Percentiles rank a stretch among this genome's conserved stretches.
Conservation (phyloP, 2,888 invertebrate genomes). For the Autographa gamma region DNA sequence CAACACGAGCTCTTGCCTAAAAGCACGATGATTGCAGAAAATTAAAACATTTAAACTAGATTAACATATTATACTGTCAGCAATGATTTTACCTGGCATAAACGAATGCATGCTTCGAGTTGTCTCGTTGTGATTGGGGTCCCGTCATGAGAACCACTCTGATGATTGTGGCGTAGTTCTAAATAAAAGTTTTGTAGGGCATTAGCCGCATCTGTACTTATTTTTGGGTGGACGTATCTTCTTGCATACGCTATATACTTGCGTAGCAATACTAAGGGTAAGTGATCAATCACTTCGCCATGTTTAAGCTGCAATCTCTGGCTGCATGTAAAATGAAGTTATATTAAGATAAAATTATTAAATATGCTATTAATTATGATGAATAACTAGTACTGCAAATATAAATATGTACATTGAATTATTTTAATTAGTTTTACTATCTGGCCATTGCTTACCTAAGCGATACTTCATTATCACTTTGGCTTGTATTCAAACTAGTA, state of each 20-base stretch:
- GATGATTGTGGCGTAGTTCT: conserved; percentile 91
- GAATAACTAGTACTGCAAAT: no score
- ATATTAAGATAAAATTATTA: no score
- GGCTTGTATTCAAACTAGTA: conserved; percentile 71
- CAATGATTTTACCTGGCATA: conserved; percentile 90
- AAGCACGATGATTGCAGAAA: not conserved
- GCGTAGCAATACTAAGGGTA: conserved; percentile 93
- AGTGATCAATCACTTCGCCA: conserved; percentile 91
- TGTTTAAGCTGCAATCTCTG: conserved; percentile 89
- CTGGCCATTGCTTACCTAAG: conserved; percentile 66
- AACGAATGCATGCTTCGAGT: conserved; percentile 95
- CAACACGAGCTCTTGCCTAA: conserved; percentile 95
- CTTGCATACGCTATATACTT: conserved; percentile 98
- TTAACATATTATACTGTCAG: not conserved
- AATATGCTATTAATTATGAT: no score
- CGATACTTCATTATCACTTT: conserved; percentile 73
- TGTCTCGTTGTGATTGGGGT: conserved; percentile 94
- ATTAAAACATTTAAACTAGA: not conserved
- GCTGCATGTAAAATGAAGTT: conserved; percentile 76
- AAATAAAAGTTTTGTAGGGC: conserved; percentile 94
- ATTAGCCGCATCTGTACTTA: conserved; percentile 92
- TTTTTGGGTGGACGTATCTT: conserved; percentile 94
- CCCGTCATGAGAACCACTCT: conserved; percentile 90
- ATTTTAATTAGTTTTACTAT: no score
- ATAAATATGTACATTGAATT: no score